Evolutionary conservation across 2,888 invertebrate genomes (phyloP).

Genomic region (Therioaphis trifolii): DNA sequence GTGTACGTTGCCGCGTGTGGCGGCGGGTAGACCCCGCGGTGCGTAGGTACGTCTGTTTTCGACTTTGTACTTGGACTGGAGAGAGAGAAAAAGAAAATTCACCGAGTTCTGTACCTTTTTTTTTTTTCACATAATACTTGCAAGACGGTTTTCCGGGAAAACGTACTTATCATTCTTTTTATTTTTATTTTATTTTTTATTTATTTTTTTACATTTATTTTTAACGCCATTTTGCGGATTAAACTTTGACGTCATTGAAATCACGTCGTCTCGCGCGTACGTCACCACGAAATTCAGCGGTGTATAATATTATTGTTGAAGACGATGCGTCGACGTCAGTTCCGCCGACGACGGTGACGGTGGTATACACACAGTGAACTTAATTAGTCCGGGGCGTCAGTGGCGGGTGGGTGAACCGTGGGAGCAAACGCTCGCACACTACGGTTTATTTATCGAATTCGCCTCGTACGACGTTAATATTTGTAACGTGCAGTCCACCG

Average conservation of each 20-base stretch:
- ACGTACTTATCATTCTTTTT: not conserved
- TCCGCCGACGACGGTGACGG: not conserved
- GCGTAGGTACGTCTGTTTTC: too few relatives aligned
- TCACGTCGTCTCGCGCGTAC: not conserved
- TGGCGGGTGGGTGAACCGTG: not conserved
- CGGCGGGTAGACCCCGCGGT: too few relatives aligned
- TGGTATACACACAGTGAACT: not conserved
- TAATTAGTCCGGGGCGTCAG: not conserved
- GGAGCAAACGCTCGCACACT: not conserved
- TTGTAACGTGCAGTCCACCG: not conserved
- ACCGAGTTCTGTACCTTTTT: not conserved
- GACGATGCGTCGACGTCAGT: not conserved
- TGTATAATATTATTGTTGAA: too few relatives aligned
- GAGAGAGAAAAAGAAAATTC: not conserved
- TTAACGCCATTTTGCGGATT: not conserved
- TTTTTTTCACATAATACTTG: not conserved
- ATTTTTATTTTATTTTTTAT: not conserved
- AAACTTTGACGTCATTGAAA: constrained; percentile 11
- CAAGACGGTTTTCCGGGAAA: not conserved
- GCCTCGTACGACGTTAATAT: not conserved
- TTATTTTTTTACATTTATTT: too few relatives aligned
- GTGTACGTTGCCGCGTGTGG: too few relatives aligned
- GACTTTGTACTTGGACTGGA: too few relatives aligned
- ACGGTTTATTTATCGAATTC: not conserved
- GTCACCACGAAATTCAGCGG: not conserved